A percentile compares a stretch with the other conserved stretches of the same genome.
phyloP scores from a whole-genome alignment of 2,888 invertebrate genomes.

The Bimastos eiseni region DNA sequence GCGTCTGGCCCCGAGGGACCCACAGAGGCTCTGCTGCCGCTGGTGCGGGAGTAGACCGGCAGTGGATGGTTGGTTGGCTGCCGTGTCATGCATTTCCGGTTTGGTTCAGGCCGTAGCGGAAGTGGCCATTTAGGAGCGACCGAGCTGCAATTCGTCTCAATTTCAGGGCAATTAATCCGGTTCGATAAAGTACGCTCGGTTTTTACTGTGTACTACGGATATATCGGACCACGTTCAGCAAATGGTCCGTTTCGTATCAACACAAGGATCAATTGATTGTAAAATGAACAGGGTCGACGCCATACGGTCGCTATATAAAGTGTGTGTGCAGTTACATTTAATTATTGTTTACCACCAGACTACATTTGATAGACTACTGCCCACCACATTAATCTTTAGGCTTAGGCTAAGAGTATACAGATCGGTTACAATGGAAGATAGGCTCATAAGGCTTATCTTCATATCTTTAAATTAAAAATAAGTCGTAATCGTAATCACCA shows the following conservation, averaged over 20 bases:
- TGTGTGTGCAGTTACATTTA: too few relatives aligned
- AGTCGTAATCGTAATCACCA: too few relatives aligned
- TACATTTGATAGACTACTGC: too few relatives aligned
- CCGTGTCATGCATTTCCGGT: background rate
- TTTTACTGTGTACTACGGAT: background rate
- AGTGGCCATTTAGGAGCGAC: background rate
- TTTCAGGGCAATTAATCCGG: background rate
- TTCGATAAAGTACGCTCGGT: background rate
- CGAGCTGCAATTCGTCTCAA: background rate
- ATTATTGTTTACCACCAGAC: too few relatives aligned
- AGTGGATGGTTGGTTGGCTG: background rate
- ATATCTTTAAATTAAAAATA: too few relatives aligned
- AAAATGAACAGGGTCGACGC: too few relatives aligned
- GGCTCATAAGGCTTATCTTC: too few relatives aligned
- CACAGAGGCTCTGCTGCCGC: background rate
- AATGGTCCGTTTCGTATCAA: background rate
- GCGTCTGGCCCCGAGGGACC: background rate
- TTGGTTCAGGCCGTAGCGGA: background rate
- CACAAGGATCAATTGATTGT: too few relatives aligned
- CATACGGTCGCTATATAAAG: too few relatives aligned
- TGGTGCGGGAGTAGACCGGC: background rate
- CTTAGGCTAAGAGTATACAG: too few relatives aligned
- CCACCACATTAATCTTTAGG: too few relatives aligned
- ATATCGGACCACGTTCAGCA: background rate
- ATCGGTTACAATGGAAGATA: too few relatives aligned